phyloP scores from a whole-genome alignment of 2,113 vertebrate genomes.

The Cathartes aura region DNA sequence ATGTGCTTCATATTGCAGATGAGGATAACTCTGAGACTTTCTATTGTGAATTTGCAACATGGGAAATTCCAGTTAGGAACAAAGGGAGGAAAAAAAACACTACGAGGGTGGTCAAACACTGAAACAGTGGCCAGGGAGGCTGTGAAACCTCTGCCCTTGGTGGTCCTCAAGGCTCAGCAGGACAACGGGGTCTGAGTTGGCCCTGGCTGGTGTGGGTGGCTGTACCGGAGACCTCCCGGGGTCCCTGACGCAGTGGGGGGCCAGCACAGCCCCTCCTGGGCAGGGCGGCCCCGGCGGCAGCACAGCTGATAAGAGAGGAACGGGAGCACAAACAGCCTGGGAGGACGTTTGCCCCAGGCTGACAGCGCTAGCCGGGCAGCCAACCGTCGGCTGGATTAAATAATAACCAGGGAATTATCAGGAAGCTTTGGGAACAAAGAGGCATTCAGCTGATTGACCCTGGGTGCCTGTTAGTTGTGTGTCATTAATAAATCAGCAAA shows the following conservation, averaged over 20 bases:
- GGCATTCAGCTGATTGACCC: neutral
- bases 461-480: neutral
- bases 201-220: neutral
- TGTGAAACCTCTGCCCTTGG: neutral
- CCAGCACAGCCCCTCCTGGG: neutral
- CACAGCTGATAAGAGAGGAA: neutral
- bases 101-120: neutral
- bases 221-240: rapidly evolving
- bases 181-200: neutral
- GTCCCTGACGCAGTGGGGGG: rapidly evolving
- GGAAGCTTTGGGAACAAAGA: neutral
- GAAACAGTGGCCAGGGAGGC: neutral
- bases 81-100: neutral
- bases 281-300: neutral
- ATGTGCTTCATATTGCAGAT: rapidly evolving
- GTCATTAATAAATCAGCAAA: neutral
- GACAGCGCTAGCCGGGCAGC: neutral
- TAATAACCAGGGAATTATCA: neutral
- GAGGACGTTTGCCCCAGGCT: neutral
- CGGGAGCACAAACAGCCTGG: neutral
- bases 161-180: neutral
- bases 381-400: neutral
- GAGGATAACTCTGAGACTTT: neutral
- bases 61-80: neutral
- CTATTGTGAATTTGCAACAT: rapidly evolving